These are phyloP conservation scores for Pterois miles DNA, from an alignment of 2,797 vertebrate species.

Conservation along the genomic window DNA sequence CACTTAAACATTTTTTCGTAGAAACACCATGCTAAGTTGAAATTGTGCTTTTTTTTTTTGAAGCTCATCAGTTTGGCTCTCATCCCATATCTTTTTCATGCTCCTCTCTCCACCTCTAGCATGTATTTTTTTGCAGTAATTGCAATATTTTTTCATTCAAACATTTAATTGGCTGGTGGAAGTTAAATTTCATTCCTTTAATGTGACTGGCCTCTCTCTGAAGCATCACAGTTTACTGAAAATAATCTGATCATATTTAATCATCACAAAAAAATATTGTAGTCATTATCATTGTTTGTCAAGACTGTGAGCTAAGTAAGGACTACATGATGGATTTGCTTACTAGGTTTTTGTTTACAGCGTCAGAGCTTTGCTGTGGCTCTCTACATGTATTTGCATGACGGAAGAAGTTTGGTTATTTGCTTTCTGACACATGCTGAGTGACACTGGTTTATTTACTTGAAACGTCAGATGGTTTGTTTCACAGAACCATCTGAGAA, in stretches of 20 bases:
- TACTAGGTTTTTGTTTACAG: background rate
- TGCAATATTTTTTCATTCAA: background rate
- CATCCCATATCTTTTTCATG: background rate
- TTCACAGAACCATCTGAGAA: too few species aligned
- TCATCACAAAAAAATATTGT: background rate
- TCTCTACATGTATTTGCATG: background rate
- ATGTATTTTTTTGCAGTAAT: background rate
- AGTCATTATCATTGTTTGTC: background rate
- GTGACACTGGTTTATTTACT: constrained; percentile 1
- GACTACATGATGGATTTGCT: background rate
- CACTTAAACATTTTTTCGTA: background rate
- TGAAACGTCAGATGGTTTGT: too few species aligned
- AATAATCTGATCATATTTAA: background rate
- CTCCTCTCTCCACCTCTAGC: background rate
- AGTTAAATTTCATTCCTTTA: background rate
- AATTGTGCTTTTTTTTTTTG: background rate
- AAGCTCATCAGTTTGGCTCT: background rate
- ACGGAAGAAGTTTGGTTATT: constrained; percentile 17
- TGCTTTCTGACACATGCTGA: constrained; percentile 2
- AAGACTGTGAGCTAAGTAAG: background rate
- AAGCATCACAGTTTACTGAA: background rate
- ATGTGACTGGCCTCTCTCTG: background rate
- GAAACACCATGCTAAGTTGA: background rate
- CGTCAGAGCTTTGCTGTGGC: background rate
- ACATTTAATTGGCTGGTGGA: background rate